Percentiles rank a stretch among this genome's conserved stretches.
phyloP scores from a whole-genome alignment of 2,113 vertebrate species.

The Lucifuga dentata region DNA sequence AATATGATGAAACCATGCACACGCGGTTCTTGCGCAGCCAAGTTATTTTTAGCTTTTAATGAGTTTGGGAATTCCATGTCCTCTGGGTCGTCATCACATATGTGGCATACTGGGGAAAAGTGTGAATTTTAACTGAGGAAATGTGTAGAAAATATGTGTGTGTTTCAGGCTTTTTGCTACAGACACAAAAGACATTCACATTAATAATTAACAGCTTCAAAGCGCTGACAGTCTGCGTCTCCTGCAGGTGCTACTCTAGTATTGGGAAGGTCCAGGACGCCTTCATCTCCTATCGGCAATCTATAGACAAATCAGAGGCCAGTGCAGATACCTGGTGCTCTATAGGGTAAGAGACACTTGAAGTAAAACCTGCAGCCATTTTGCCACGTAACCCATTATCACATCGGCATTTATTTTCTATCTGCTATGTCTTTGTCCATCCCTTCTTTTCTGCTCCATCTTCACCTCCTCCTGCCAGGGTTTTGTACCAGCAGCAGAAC shows the following conservation, averaged over 20 bases:
- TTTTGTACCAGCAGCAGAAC: constrained; percentile 99
- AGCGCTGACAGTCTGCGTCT: constrained; percentile 3
- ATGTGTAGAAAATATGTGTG: too few species aligned
- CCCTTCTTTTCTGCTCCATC: background rate
- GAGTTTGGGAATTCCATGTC: too few species aligned
- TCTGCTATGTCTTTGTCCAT: background rate
- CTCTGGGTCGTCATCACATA: too few species aligned
- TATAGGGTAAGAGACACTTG: constrained; percentile 92
- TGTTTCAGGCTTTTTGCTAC: too few species aligned
- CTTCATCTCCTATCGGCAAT: constrained; percentile 99
- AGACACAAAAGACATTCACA: too few species aligned
- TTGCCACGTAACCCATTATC: too few species aligned
- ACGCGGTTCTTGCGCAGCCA: too few species aligned
- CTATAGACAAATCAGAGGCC: constrained; percentile 99
- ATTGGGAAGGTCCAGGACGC: constrained; percentile 99
- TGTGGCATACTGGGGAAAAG: too few species aligned
- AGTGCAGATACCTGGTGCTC: constrained; percentile 99
- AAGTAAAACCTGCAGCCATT: background rate
- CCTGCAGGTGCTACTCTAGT: constrained; percentile 97
- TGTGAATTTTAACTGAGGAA: too few species aligned
- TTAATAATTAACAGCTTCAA: too few species aligned
- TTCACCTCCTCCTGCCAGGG: constrained; percentile 77
- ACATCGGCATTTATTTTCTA: background rate
- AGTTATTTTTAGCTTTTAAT: too few species aligned
- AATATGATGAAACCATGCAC: too few species aligned